A percentile compares a stretch with the other conserved stretches of the same genome.
These are phyloP conservation scores for Nothobranchius furzeri DNA, from an alignment of 2,113 vertebrate species.

Conservation along the genomic window DNA sequence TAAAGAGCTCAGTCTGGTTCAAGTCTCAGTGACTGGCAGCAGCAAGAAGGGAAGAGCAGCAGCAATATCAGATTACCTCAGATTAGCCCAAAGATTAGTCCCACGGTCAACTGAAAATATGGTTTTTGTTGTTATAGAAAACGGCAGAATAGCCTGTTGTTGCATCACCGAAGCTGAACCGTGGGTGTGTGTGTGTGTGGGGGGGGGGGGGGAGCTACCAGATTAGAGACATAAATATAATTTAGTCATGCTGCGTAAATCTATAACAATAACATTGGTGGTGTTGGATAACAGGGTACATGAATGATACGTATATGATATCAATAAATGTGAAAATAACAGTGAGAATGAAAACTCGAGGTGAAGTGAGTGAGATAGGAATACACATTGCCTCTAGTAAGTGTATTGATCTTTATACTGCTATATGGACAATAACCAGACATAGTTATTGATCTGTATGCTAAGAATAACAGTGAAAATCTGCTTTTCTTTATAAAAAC, in stretches of 20 bases:
- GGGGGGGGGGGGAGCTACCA: too few relatives aligned
- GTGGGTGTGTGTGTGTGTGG: background rate
- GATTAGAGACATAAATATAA: conserved; percentile 54
- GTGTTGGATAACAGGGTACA: conserved; percentile 32
- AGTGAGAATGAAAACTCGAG: conserved; percentile 24
- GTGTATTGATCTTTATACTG: conserved; percentile 53
- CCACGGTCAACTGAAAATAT: conserved; percentile 30
- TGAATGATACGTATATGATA: conserved; percentile 42
- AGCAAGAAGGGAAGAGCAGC: conserved; percentile 15
- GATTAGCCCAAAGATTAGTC: conserved; percentile 45
- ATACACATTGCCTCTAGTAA: conserved; percentile 53
- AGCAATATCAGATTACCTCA: conserved; percentile 40
- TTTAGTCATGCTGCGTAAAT: conserved; percentile 42
- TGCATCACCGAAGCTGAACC: background rate
- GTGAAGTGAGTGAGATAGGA: conserved; percentile 30
- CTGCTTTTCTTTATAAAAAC: conserved; percentile 45
- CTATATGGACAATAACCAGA: conserved; percentile 57
- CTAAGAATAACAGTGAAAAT: conserved; percentile 49
- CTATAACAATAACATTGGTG: conserved; percentile 47
- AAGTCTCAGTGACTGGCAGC: background rate
- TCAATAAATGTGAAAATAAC: conserved; percentile 51
- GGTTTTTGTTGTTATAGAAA: background rate
- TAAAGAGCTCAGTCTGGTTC: too few relatives aligned
- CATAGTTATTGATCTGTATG: conserved; percentile 49
- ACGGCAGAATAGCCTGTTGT: conserved; percentile 1